These are phyloP conservation scores for Bhutanitis thaidina DNA, from an alignment of 2,888 invertebrate genomes.

Conservation along the genomic window DNA sequence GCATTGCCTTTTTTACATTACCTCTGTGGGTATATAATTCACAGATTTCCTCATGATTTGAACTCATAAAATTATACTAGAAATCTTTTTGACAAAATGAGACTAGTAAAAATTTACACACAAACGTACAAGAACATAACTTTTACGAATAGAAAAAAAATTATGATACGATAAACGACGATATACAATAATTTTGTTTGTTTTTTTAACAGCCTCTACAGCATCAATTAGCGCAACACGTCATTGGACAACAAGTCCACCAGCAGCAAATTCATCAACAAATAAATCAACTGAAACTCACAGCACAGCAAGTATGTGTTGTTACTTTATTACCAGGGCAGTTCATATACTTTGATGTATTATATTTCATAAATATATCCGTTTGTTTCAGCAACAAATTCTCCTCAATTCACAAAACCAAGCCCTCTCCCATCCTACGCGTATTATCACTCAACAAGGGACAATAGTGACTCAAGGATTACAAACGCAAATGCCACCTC, in stretches of 20 bases:
- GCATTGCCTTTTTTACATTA: too few species aligned
- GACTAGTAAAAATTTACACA: too few species aligned
- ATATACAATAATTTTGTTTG: too few species aligned
- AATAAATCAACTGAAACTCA: conserved; percentile 59
- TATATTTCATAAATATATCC: too few species aligned
- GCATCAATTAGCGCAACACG: conserved; percentile 54
- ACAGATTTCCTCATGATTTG: too few species aligned
- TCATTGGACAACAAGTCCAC: conserved; percentile 51
- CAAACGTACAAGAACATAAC: too few species aligned
- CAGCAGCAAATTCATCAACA: conserved; percentile 39
- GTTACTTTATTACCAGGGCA: neutral
- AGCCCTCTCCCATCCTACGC: conserved; percentile 39
- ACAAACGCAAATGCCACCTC: conserved; percentile 45
- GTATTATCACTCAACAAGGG: conserved; percentile 67
- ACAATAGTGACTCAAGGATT: conserved; percentile 63
- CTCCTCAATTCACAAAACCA: conserved; percentile 58
- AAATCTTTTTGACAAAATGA: too few species aligned
- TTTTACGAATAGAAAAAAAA: too few species aligned
- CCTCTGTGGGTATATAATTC: too few species aligned
- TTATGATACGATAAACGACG: too few species aligned
- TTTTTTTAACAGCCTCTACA: conserved; percentile 31
- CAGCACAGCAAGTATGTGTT: conserved; percentile 52
- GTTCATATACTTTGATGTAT: neutral
- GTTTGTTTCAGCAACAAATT: conserved; percentile 43
- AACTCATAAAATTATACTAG: too few species aligned